Evolutionary conservation across 2,797 vertebrate genomes (phyloP), one percentile per base, ranked within the genome.

Genomic region (Craterocephalus amniculus): DNA sequence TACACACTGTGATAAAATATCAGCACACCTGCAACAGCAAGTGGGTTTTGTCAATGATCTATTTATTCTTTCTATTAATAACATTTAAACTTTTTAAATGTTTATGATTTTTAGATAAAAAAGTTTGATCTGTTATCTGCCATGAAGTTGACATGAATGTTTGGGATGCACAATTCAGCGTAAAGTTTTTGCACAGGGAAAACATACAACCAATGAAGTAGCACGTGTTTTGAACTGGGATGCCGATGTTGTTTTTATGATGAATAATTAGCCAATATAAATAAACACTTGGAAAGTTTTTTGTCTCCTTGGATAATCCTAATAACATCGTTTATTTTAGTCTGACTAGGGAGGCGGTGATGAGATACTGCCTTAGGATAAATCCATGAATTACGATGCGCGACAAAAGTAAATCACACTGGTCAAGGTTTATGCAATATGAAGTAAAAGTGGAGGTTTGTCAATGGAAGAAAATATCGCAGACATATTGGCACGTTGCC

Each of bases 401-500:
- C 63, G 40, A 75, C 74, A 34, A 69, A 86, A 83, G 76, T 73
- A 70, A 35, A 67, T 65, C 2, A 26, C 55, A 36, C 79, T 32
- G 45, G 70, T 78, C 60, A 80, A 83, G 79, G 54, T 55, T 83
- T 83, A 76, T 74, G 67, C 71, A 70, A 48, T 55, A 76, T 64
- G 77, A 61, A 78, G 78, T 69, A 80, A 80, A 80, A 83, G 67
- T 67, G 66, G 70, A 84, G 63, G 74, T 54, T 58, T 78, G 61
- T 87, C 60, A 71, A 52, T 40, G 49, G 31, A 78, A 27, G 63
- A 60, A 72, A 71, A 80, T 35, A 71, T 35, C 10, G 8, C 55
- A 79, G 69, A 80, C 66, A 70, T 63, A 57, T 63, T 88, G 91
- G 85, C 86, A 81, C 59, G 54, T 6, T 74, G 83, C 86, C 81